Evolutionary conservation across 2,113 vertebrate genomes (phyloP).

Genomic region (Brachypteracias leptosomus): DNA sequence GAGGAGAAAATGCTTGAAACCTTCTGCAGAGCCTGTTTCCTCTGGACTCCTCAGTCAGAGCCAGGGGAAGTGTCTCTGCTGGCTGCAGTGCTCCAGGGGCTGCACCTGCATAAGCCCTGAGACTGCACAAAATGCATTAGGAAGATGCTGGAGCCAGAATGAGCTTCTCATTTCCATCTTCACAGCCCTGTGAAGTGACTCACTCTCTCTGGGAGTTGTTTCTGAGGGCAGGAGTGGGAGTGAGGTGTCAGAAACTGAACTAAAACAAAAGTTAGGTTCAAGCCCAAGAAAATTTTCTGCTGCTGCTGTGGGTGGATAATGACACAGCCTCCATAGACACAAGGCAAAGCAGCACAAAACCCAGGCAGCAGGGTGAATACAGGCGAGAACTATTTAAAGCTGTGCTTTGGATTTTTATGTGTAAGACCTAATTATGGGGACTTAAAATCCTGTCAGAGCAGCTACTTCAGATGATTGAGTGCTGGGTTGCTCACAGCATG

Average conservation of each 20-base stretch:
- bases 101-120: rapidly evolving
- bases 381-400: conserved; percentile 17
- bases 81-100: not conserved
- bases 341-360: not conserved
- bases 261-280: not conserved
- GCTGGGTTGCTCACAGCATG: not conserved
- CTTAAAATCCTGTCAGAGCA: conserved; percentile 12
- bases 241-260: not conserved
- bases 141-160: not conserved
- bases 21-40: not conserved
- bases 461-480: conserved; percentile 3
- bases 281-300: not conserved
- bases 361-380: not conserved
- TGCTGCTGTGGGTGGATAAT: conserved; percentile 45
- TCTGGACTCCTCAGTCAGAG: not conserved
- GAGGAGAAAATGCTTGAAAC: not conserved
- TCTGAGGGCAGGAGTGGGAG: not conserved
- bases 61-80: not conserved
- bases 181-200: conserved; percentile 1
- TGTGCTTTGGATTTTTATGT: not conserved
- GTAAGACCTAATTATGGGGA: conserved; percentile 34
- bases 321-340: conserved; percentile 11
- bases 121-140: not conserved
- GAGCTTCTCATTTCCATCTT: not conserved
- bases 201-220: not conserved